Evolutionary conservation across 2,888 invertebrate genomes (phyloP), one percentile per base, ranked within the genome.

Genomic region (Ganaspis brasiliensis): DNA sequence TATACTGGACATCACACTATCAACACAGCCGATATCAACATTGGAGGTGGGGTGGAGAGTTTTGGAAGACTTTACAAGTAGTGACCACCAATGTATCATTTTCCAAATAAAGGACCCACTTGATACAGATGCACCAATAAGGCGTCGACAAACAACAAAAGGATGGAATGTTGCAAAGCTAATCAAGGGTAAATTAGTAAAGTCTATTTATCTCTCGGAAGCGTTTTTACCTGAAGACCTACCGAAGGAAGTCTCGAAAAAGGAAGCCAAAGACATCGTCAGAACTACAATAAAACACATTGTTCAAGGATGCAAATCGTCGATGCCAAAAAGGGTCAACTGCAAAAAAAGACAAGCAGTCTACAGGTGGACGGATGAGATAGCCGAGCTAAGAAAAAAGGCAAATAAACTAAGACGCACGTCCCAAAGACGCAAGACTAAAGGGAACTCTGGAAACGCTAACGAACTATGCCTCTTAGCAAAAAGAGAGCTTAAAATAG

Each of bases 21-120:
- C 75, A 16, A 59, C 78, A 10, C 74, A 75, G 55, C 67, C 52
- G 26, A 1, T 78, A n/a, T 12, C 49, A 5, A n/a, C 16, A n/a
- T n/a, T n/a, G n/a, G n/a, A n/a, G n/a, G n/a, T n/a, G n/a, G n/a
- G n/a, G n/a, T 79, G 79, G 79, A 67, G 52, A 49, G 75, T 79
- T n/a, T 55, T 79, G 9, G 78, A 78, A 21, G 72, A 79, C 6
- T 73, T 57, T 26, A 79, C 76, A 0, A 77, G 77, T n/a, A 79
- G 81, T 35, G 81, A 81, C 70, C 76, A 81, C 31, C 75, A 77
- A n/a, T 79, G 75, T 10, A 73, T 81, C n/a, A n/a, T n/a, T n/a
- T n/a, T n/a, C n/a, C n/a, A n/a, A n/a, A n/a, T n/a, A n/a, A n/a
- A n/a, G n/a, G n/a, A n/a, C n/a, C n/a, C n/a, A n/a, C n/a, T n/a